phyloP scores from a whole-genome alignment of 2,888 invertebrate species.

The Patella ulyssiponensis region DNA sequence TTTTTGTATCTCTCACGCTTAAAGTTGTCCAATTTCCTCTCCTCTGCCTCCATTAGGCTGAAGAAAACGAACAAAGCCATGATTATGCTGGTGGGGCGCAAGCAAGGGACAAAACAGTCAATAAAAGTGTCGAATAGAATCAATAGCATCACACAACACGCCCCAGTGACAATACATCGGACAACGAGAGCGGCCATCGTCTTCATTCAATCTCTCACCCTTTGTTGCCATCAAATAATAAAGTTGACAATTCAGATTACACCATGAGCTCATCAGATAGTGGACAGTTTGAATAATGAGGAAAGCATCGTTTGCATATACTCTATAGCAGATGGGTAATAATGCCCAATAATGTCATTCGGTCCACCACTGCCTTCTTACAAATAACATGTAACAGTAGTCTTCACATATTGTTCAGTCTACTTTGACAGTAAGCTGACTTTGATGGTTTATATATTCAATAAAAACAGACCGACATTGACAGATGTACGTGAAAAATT shows the following conservation, averaged over 20 bases:
- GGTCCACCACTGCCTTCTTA: too few species aligned
- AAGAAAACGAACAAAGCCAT: conserved; percentile 2
- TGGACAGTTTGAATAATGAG: not conserved
- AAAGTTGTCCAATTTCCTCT: not conserved
- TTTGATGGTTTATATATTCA: conserved; percentile 1
- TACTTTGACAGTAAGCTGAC: conserved; percentile 5
- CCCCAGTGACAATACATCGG: not conserved
- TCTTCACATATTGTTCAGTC: too few species aligned
- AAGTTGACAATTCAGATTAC: not conserved
- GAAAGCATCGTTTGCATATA: not conserved
- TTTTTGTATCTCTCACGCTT: not conserved
- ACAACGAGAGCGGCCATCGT: not conserved
- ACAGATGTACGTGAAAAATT: not conserved
- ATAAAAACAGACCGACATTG: not conserved
- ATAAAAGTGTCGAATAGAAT: conserved; percentile 9
- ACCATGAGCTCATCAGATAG: not conserved
- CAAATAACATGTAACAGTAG: too few species aligned
- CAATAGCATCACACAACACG: conserved; percentile 9
- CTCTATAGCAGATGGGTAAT: not conserved
- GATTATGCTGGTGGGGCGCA: not conserved
- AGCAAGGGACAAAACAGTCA: conserved; percentile 6
- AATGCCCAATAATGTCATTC: not conserved
- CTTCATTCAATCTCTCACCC: not conserved
- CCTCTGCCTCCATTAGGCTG: not conserved
- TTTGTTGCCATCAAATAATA: conserved; percentile 11